Percentiles rank a stretch among this genome's conserved stretches.
phyloP scores from a whole-genome alignment of 2,888 invertebrate species.

The Oxycera nigricornis region DNA sequence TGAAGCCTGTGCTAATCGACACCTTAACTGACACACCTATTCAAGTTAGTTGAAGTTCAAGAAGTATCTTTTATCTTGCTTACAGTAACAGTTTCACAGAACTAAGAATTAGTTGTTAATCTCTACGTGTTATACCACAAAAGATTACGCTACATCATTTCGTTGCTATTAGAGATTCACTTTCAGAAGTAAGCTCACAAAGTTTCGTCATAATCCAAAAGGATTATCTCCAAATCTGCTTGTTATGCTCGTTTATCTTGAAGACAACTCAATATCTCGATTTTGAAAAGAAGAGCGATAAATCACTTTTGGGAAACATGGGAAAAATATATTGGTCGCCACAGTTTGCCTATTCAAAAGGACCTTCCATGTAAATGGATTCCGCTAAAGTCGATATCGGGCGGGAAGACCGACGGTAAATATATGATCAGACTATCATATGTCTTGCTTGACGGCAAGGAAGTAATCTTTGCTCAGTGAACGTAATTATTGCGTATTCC shows the following conservation, averaged over 20 bases:
- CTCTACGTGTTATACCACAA: too few species aligned
- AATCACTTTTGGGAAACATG: slow-evolving; percentile 7
- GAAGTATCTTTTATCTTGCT: background rate
- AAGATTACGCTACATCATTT: too few species aligned
- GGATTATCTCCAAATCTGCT: slow-evolving; percentile 28
- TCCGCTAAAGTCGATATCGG: background rate
- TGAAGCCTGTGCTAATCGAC: too few species aligned
- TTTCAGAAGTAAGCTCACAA: too few species aligned
- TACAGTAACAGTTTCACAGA: background rate
- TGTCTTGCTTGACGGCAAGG: slow-evolving; percentile 15
- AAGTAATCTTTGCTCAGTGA: background rate
- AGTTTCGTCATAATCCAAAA: slow-evolving; percentile 28
- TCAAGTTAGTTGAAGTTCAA: too few species aligned
- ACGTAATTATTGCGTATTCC: slow-evolving; percentile 13
- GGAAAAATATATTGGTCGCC: background rate
- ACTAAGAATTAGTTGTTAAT: slow-evolving; percentile 1
- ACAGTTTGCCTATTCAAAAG: background rate
- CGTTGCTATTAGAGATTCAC: too few species aligned
- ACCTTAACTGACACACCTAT: too few species aligned
- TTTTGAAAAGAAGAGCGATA: slow-evolving; percentile 32
- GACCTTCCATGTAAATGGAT: background rate
- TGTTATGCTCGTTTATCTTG: slow-evolving; percentile 30
- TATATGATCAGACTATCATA: background rate
- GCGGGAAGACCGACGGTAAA: background rate
- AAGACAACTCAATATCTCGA: background rate